These are phyloP conservation scores for Andrena trimmerana DNA, from an alignment of 2,888 invertebrate genomes.

Conservation along the genomic window DNA sequence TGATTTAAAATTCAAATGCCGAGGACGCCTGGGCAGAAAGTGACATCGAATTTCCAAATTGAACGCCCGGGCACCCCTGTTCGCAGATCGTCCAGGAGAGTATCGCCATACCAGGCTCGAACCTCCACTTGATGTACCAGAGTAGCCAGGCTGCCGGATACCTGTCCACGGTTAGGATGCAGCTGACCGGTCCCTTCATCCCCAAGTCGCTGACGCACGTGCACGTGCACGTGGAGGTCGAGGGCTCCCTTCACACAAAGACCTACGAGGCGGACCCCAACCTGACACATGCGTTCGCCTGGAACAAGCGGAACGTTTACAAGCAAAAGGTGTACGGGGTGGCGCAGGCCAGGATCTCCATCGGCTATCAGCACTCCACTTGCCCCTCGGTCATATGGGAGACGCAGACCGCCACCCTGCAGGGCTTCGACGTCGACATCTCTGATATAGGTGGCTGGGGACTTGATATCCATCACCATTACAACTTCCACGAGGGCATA, in stretches of 20 bases:
- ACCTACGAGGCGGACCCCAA: conserved; percentile 98
- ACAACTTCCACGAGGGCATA: conserved; percentile 99
- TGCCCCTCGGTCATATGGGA: conserved; percentile 97
- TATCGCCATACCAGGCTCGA: conserved; percentile 96
- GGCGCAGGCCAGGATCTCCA: conserved; percentile 94
- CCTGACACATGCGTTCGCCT: conserved; percentile 97
- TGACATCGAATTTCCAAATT: conserved; percentile 8
- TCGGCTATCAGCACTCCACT: conserved; percentile 97
- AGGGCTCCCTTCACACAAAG: conserved; percentile 96
- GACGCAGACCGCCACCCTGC: conserved; percentile 96
- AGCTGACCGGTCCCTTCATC: conserved; percentile 92
- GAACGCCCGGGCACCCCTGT: conserved; percentile 20
- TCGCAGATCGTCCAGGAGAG: conserved; percentile 97
- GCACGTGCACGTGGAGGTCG: conserved; percentile 96
- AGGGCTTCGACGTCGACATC: conserved; percentile 98
- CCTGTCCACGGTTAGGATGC: conserved; percentile 96
- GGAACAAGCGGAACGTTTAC: conserved; percentile 99
- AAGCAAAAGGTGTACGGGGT: conserved; percentile 97
- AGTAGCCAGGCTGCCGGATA: conserved; percentile 98
- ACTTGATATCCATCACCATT: conserved; percentile 98
- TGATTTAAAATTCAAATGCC: conserved; percentile 49
- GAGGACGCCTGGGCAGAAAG: conserved; percentile 1
- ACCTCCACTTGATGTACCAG: conserved; percentile 97
- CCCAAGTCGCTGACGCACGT: conserved; percentile 94
- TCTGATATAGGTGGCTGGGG: conserved; percentile 99